These are phyloP conservation scores for Otus sunia DNA, from an alignment of 2,113 vertebrate species.

Conservation along the genomic window DNA sequence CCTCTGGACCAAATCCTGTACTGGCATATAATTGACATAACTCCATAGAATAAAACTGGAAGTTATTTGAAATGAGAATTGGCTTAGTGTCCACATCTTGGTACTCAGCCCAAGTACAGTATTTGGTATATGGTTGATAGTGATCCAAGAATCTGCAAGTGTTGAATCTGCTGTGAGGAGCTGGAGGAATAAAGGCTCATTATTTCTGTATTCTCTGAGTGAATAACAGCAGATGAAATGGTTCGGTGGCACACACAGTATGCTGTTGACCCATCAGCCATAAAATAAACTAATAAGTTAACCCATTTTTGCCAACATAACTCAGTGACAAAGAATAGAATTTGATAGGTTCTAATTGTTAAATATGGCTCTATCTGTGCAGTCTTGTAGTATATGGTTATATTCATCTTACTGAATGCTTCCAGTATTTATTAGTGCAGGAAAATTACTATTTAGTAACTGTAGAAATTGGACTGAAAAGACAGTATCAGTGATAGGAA, in stretches of 20 bases:
- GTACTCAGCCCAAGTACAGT: not conserved
- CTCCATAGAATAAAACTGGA: not conserved
- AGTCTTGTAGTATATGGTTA: not conserved
- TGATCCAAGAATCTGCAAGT: not conserved
- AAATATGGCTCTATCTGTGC: not conserved
- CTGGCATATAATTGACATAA: not conserved
- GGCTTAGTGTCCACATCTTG: not conserved
- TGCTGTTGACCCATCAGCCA: not conserved
- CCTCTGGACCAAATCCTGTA: not conserved
- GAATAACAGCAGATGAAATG: not conserved
- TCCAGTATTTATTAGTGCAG: not conserved
- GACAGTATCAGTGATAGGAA: not conserved
- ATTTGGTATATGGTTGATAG: not conserved
- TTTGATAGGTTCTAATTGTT: not conserved
- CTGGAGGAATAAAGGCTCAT: not conserved
- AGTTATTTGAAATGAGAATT: not conserved
- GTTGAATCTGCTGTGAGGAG: not conserved
- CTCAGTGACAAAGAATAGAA: not conserved
- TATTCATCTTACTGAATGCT: not conserved
- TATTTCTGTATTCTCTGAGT: not conserved
- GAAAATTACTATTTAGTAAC: not conserved
- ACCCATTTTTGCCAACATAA: not conserved
- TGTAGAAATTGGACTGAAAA: not conserved
- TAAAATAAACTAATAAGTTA: not conserved
- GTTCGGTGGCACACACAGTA: not conserved